phyloP scores from a whole-genome alignment of 2,888 invertebrate genomes.

The Agrotis ipsilon region DNA sequence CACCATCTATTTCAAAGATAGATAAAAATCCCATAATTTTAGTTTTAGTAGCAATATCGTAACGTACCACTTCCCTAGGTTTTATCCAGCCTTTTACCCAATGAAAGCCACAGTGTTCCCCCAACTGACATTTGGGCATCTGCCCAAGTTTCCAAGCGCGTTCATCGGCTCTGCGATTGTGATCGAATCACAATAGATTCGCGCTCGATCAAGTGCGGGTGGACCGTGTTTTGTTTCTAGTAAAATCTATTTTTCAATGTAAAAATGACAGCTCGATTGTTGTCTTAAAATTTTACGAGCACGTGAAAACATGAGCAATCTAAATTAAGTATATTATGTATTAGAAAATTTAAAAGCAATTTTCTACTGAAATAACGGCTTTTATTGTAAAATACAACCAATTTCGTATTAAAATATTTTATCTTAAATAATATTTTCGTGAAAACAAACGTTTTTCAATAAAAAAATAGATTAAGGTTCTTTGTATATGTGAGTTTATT shows the following conservation, averaged over 20 bases:
- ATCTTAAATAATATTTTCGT: too few relatives aligned
- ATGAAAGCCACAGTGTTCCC: conserved; percentile 2
- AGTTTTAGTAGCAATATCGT: neutral
- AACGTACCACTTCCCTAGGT: neutral
- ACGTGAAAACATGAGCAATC: neutral
- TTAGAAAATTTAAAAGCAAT: too few relatives aligned
- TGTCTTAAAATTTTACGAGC: neutral
- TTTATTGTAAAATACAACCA: too few relatives aligned
- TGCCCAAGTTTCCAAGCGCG: conserved; percentile 39
- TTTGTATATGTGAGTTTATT: too few relatives aligned
- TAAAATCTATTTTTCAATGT: conserved; percentile 29
- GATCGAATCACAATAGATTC: conserved; percentile 49
- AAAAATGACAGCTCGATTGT: conserved; percentile 15
- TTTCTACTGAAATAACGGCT: too few relatives aligned
- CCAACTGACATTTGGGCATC: conserved; percentile 43
- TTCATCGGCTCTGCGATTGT: conserved; percentile 34
- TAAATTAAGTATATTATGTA: too few relatives aligned
- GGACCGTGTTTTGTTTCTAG: conserved; percentile 30
- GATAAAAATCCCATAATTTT: neutral
- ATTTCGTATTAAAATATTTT: too few relatives aligned
- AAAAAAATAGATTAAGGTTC: too few relatives aligned
- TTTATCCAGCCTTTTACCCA: conserved; percentile 1
- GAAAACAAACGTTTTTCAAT: too few relatives aligned
- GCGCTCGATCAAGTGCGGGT: conserved; percentile 39
- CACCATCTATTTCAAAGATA: neutral